phyloP scores from a whole-genome alignment of 2,888 invertebrate species.

The Brassicogethes aeneus region DNA sequence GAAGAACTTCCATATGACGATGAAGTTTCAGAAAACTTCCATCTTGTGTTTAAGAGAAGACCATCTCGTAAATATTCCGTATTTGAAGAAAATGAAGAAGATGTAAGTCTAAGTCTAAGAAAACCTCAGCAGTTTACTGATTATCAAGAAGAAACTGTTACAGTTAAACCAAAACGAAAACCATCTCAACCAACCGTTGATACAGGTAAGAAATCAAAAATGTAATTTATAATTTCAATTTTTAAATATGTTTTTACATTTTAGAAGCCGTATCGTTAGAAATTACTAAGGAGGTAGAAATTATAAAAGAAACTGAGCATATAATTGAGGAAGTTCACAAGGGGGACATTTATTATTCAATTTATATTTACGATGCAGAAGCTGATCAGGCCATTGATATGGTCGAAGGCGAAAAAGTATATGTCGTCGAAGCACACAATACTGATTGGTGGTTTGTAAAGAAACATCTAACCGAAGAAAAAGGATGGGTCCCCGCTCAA shows the following conservation, averaged over 20 bases:
- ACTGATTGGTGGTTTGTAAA: slow-evolving; percentile 90
- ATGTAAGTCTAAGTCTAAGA: slow-evolving; percentile 47
- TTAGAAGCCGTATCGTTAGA: slow-evolving; percentile 40
- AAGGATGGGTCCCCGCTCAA: slow-evolving; percentile 89
- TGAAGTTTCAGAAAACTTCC: slow-evolving; percentile 45
- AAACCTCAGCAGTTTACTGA: slow-evolving; percentile 34
- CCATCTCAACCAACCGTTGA: slow-evolving; percentile 56
- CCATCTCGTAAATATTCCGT: slow-evolving; percentile 48
- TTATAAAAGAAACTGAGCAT: slow-evolving; percentile 28
- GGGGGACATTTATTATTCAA: slow-evolving; percentile 73
- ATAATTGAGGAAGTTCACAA: slow-evolving; percentile 47
- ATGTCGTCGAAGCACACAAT: slow-evolving; percentile 71
- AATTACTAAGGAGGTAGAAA: slow-evolving; percentile 40
- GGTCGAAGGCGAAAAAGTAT: slow-evolving; percentile 83
- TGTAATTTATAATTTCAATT: slow-evolving; percentile 6
- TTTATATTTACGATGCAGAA: slow-evolving; percentile 79
- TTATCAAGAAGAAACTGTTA: slow-evolving; percentile 60
- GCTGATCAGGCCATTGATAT: slow-evolving; percentile 80
- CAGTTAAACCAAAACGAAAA: slow-evolving; percentile 61
- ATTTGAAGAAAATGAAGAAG: slow-evolving; percentile 53
- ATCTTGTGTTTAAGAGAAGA: slow-evolving; percentile 42
- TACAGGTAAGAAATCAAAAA: slow-evolving; percentile 47
- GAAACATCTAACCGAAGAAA: slow-evolving; percentile 82
- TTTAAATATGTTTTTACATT: slow-evolving; percentile 4
- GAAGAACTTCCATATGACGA: slow-evolving; percentile 49